Conservation (phyloP, 64 coral and sea anemone species). For the Montipora efflorescens region DNA sequence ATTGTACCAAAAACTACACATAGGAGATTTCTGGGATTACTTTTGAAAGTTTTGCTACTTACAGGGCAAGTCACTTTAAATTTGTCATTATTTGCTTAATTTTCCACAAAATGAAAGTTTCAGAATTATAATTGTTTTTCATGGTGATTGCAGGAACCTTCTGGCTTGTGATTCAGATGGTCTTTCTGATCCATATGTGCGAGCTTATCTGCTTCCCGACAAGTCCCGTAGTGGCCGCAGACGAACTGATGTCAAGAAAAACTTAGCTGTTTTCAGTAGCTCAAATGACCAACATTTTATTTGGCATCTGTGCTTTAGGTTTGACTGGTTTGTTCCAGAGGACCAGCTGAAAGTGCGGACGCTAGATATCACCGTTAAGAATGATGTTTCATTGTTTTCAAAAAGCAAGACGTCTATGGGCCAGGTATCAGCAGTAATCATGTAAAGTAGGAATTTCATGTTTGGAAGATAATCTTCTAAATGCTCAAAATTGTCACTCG, state of each 20-base stretch:
- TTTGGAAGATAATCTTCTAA: too few species aligned
- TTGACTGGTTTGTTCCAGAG: constrained; percentile 93
- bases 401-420: constrained; percentile 97
- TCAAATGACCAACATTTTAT: too few species aligned
- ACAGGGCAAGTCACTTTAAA: too few species aligned
- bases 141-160: constrained; percentile 57
- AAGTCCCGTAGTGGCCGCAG: constrained; percentile 83
- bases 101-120: too few species aligned
- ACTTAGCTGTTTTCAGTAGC: neutral
- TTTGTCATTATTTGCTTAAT: too few species aligned
- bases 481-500: too few species aligned
- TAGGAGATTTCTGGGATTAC: too few species aligned
- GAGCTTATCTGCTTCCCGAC: constrained; percentile 93
- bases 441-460: too few species aligned
- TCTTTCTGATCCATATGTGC: constrained; percentile 92
- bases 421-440: constrained; percentile 47
- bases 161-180: constrained; percentile 98
- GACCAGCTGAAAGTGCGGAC: constrained; percentile 81
- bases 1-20: too few species aligned
- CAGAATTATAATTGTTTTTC: too few species aligned
- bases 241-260: constrained; percentile 91
- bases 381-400: constrained; percentile 98
- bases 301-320: constrained; percentile 34
- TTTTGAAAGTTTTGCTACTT: too few species aligned
- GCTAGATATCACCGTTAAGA: constrained; percentile 93